A percentile compares a stretch with the other conserved stretches of the same genome.
Conservation (phyloP, 1,140 invertebrate species). For the Coboldia fuscipes region DNA sequence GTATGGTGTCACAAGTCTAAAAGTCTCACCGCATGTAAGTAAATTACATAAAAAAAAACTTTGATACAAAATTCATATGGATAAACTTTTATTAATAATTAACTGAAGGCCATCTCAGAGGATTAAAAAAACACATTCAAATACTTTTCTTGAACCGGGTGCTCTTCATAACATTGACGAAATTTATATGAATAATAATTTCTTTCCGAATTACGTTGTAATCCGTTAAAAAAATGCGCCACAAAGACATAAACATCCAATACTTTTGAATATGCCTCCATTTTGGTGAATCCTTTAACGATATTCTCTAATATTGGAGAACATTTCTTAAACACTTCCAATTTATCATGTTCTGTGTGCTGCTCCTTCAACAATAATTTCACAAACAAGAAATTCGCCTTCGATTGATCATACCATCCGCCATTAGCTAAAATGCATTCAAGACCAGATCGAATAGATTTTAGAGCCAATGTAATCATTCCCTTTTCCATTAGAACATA, state of each 20-base stretch:
- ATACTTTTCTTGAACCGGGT: slow-evolving; percentile 22
- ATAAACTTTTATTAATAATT: too few relatives aligned
- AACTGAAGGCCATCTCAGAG: too few relatives aligned
- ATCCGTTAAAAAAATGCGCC: slow-evolving; percentile 40
- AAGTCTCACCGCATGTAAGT: slow-evolving; percentile 33
- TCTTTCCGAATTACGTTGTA: slow-evolving; percentile 36
- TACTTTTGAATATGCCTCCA: slow-evolving; percentile 47
- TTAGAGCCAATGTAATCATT: slow-evolving; percentile 47
- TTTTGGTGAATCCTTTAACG: slow-evolving; percentile 41
- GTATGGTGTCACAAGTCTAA: slow-evolving; percentile 39
- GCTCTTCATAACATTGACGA: slow-evolving; percentile 40
- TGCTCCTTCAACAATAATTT: slow-evolving; percentile 42
- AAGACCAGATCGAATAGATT: slow-evolving; percentile 43
- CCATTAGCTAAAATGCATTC: slow-evolving; percentile 55
- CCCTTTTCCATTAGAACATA: slow-evolving; percentile 49
- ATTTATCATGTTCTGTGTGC: slow-evolving; percentile 23
- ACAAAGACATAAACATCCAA: slow-evolving; percentile 39
- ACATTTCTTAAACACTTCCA: slow-evolving; percentile 33
- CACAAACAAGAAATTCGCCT: slow-evolving; percentile 26
- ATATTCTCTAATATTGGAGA: slow-evolving; percentile 39
- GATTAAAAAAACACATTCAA: slow-evolving; percentile 11
- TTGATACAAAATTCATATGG: too few relatives aligned
- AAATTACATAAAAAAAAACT: too few relatives aligned
- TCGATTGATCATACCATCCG: slow-evolving; percentile 54
- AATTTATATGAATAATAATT: slow-evolving; percentile 54